phyloP scores from a whole-genome alignment of 2,888 invertebrate species.

The Sipha maydis region DNA sequence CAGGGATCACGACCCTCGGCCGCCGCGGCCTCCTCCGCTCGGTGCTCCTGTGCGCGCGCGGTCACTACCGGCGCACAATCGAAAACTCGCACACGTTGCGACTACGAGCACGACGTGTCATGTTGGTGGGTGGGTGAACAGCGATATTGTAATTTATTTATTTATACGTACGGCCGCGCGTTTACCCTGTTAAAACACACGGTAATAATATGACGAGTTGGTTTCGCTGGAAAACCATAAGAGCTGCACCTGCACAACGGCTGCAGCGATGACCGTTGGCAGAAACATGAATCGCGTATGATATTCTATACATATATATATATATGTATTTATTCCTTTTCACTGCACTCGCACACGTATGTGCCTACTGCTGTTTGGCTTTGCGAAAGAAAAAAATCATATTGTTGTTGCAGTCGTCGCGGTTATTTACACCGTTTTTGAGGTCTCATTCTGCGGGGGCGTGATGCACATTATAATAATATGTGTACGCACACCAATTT shows the following conservation, averaged over 20 bases:
- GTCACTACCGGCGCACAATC: background rate
- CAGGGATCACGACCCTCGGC: too few relatives aligned
- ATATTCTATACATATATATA: too few relatives aligned
- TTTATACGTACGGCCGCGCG: too few relatives aligned
- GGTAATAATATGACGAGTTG: background rate
- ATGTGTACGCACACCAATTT: conserved; percentile 19
- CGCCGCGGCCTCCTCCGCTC: too few relatives aligned
- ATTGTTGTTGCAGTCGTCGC: background rate
- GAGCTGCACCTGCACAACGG: background rate
- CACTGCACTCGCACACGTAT: too few relatives aligned
- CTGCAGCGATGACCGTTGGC: too few relatives aligned
- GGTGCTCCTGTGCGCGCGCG: background rate
- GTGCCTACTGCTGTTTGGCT: background rate
- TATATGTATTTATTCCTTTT: too few relatives aligned
- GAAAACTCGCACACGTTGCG: background rate
- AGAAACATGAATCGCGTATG: background rate
- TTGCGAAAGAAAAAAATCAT: background rate
- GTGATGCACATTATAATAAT: background rate
- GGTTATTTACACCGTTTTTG: conserved; percentile 13
- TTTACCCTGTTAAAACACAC: background rate
- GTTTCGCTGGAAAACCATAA: conserved; percentile 10
- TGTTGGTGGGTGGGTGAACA: background rate
- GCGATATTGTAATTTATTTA: too few relatives aligned
- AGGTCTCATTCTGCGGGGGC: conserved; percentile 9
- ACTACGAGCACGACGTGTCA: background rate